A percentile compares a stretch with the other conserved stretches of the same genome.
These are phyloP conservation scores for Mizuhopecten yessoensis DNA, from an alignment of 1,140 invertebrate genomes.

Conservation along the genomic window DNA sequence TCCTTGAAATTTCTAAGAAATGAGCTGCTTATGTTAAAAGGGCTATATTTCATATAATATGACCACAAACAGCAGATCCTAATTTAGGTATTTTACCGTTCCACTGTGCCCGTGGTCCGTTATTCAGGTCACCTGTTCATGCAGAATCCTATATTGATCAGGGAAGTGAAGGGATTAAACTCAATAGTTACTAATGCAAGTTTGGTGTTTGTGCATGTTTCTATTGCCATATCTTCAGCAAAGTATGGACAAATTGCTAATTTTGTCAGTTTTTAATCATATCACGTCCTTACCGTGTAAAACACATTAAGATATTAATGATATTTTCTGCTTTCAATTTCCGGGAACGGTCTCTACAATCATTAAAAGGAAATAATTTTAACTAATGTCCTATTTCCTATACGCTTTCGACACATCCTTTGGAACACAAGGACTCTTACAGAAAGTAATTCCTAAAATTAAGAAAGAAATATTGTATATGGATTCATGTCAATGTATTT, in stretches of 20 bases:
- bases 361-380: neutral
- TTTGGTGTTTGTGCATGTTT: neutral
- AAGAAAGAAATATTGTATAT: neutral
- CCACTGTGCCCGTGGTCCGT: too few species aligned
- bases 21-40: too few species aligned
- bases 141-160: too few species aligned
- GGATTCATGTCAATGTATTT: too few species aligned
- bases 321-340: neutral
- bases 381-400: neutral
- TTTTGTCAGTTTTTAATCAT: neutral
- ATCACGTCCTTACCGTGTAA: neutral
- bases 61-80: too few species aligned
- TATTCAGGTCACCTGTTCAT: too few species aligned
- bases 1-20: too few species aligned
- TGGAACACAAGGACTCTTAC: neutral
- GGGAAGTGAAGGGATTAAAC: too few species aligned
- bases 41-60: too few species aligned
- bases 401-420: neutral
- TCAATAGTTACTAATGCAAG: neutral
- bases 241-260: neutral
- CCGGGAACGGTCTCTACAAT: neutral
- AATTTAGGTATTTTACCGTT: too few species aligned
- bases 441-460: neutral
- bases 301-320: neutral
- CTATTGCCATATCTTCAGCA: neutral